Conservation (phyloP, 2,888 invertebrate species). For the Nudaria mundana region DNA sequence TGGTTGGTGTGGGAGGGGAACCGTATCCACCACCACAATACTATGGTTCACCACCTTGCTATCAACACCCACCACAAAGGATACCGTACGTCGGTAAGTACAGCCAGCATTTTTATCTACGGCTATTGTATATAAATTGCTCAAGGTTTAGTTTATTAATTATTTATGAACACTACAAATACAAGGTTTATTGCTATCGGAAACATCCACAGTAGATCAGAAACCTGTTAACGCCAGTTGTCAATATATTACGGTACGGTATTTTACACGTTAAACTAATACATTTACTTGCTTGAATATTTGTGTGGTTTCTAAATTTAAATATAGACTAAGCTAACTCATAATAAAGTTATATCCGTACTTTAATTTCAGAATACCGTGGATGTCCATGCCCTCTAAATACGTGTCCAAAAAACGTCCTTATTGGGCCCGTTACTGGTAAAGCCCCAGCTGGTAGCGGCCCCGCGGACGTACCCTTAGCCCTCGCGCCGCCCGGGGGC, state of each 20-base stretch:
- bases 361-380: constrained; percentile 62
- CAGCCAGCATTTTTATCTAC: not conserved
- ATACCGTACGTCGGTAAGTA: constrained; percentile 84
- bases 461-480: constrained; percentile 65
- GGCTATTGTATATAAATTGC: no score
- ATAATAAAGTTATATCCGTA: not conserved
- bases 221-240: no score
- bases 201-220: no score
- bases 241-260: no score
- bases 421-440: constrained; percentile 99
- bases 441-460: constrained; percentile 90
- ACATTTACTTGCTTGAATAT: no score
- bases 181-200: no score
- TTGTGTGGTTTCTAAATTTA: no score
- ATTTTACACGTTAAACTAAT: no score
- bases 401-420: constrained; percentile 99
- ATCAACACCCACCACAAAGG: constrained; percentile 82
- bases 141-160: no score
- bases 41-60: constrained; percentile 73
- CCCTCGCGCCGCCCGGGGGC: constrained; percentile 74
- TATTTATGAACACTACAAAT: no score
- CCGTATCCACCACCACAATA: constrained; percentile 76
- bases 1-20: constrained; percentile 70
- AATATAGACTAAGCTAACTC: no score
- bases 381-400: constrained; percentile 95